Base-by-base conservation (phyloP, 1,140 invertebrate genomes). In the Calephelis nemesis region DNA sequence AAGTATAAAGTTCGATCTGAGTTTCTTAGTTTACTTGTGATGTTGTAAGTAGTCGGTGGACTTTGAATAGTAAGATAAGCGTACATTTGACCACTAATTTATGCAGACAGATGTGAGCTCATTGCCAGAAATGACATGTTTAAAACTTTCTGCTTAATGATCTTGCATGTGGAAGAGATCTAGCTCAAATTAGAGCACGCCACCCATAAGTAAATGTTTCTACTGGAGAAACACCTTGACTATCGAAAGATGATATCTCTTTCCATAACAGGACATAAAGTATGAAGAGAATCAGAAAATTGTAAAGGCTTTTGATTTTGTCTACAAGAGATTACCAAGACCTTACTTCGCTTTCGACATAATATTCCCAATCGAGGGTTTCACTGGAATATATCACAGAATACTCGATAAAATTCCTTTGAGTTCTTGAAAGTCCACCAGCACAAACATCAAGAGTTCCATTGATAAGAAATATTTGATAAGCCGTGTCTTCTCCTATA, bases 381-480 rank as follows among this genome's bases (percentile, higher is more conserved):
- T 89, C 82, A 47, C 71, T 69, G 2, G 77, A 71, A 62, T 91
- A 91, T 19, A 84, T 69, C 5, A 85, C 87, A 7, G 85, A 85
- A 58, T 89, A 91, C 7, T 72, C 73, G 5, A 87, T 82, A 1
- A 73, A 8, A 42, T 87, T 74, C 1, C 78, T 81, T 54, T 87
- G 87, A 7, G 83, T 73, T 63, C 81, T 82, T 40, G 87, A 91
- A 1, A 87, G 72, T 4, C 88, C 88, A 5, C 88, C 88, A 19
- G 80, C 84, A 65, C 75, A 81, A 0, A 75, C 70, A 15, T 91
- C 88, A n/a, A 91, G 65, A 12, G 73, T 81, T 5, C 78, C 84
- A 48, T 88, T 85, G 3, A 75, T 5, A 5, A 91, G 19, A 30
- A 75, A 81, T 47, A 74, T 58, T 10, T 86, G 8, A 69, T 75